Percentiles rank a stretch among this genome's conserved stretches.
These are phyloP conservation scores for Hermetia illucens DNA, from an alignment of 1,140 invertebrate species.

Conservation along the genomic window DNA sequence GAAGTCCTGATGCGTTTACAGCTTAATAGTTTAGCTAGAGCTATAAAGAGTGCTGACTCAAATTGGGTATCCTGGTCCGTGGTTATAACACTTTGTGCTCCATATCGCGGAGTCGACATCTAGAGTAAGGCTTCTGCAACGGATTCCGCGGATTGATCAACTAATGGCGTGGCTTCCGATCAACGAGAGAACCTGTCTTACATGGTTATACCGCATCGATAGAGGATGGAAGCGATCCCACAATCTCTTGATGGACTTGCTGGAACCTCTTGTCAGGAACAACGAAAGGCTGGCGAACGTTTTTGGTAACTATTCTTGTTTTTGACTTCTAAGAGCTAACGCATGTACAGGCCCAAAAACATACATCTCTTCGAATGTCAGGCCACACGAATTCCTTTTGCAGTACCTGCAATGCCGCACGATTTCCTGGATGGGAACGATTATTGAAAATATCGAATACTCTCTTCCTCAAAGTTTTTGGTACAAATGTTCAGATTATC, in stretches of 20 bases:
- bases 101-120: constrained; percentile 19
- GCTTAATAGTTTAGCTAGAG: too few species aligned
- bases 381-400: constrained; percentile 18
- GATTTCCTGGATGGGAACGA: constrained; percentile 15
- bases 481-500: constrained; percentile 12
- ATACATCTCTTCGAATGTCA: constrained; percentile 13
- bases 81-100: constrained; percentile 15
- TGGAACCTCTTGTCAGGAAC: constrained; percentile 4
- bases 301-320: constrained; percentile 7
- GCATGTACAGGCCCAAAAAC: constrained; percentile 10
- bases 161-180: constrained; percentile 30
- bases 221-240: constrained; percentile 25
- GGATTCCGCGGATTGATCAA: constrained; percentile 21
- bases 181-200: constrained; percentile 33
- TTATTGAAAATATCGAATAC: constrained; percentile 15
- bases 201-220: constrained; percentile 27
- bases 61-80: constrained; percentile 28
- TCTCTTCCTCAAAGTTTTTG: constrained; percentile 7
- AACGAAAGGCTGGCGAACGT: neutral
- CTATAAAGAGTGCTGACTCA: constrained; percentile 17
- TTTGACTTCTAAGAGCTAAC: constrained; percentile 16
- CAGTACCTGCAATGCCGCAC: constrained; percentile 10
- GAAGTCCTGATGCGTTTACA: too few species aligned
- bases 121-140: constrained; percentile 9
- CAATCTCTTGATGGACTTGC: constrained; percentile 12